Conservation (phyloP, 2,797 vertebrate genomes). For the Danio albolineatus region DNA sequence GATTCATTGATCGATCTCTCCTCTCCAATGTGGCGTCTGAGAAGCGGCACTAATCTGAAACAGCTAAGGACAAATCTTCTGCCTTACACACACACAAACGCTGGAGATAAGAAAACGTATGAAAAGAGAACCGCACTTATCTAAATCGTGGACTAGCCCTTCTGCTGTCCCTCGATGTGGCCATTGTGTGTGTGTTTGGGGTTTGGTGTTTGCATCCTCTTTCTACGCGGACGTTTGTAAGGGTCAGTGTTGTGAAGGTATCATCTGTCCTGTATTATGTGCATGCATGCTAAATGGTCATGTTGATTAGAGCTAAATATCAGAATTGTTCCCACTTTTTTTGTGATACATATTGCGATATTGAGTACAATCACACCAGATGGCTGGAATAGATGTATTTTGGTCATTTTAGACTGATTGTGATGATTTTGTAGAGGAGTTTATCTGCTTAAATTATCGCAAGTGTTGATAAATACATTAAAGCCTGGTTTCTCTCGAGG, state of each 20-base stretch:
- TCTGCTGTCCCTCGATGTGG: slow-evolving; percentile 72
- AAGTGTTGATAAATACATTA: no score
- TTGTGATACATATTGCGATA: no score
- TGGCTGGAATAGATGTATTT: no score
- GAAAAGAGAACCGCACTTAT: slow-evolving; percentile 92
- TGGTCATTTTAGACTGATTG: no score
- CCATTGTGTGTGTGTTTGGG: slow-evolving; percentile 56
- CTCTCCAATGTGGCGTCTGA: slow-evolving; percentile 89
- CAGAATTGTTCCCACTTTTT: no score
- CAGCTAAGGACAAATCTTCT: slow-evolving; percentile 87
- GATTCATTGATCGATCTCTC: slow-evolving; percentile 98
- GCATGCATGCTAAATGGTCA: background rate
- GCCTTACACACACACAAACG: slow-evolving; percentile 87
- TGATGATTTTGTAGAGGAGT: no score
- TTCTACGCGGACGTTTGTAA: slow-evolving; percentile 8
- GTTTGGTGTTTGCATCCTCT: background rate
- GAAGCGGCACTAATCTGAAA: slow-evolving; percentile 94
- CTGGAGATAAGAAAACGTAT: slow-evolving; percentile 89
- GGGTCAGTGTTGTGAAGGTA: slow-evolving; percentile 41
- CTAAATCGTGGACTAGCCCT: slow-evolving; percentile 87
- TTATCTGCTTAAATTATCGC: no score
- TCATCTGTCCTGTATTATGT: background rate
- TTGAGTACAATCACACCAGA: no score
- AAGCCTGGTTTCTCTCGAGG: no score
- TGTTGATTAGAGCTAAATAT: no score